Percentiles rank a stretch among this genome's conserved stretches.
phyloP scores from a whole-genome alignment of 1,140 invertebrate species.

The Drosophila repleta region DNA sequence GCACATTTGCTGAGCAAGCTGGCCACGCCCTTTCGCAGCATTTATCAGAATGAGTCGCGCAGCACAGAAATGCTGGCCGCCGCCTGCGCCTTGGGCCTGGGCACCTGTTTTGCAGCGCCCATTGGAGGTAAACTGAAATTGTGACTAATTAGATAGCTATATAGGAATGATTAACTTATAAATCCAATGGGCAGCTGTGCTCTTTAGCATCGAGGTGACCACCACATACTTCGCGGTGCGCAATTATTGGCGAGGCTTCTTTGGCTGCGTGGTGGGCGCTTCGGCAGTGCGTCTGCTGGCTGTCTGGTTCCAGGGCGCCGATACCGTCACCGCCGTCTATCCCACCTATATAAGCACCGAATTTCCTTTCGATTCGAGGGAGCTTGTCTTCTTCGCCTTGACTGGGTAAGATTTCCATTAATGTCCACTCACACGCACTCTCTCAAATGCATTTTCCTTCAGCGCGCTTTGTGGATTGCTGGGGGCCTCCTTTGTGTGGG shows the following conservation, averaged over 20 bases:
- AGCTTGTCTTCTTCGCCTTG: constrained; percentile 96
- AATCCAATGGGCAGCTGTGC: constrained; percentile 87
- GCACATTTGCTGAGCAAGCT: constrained; percentile 96
- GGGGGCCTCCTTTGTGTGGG: constrained; percentile 96
- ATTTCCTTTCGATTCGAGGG: constrained; percentile 98
- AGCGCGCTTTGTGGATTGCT: constrained; percentile 90
- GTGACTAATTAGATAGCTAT: no score
- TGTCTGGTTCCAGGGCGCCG: constrained; percentile 97
- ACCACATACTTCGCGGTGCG: constrained; percentile 99
- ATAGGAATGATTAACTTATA: background rate
- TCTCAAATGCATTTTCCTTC: constrained; percentile 73
- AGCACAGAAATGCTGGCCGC: constrained; percentile 98
- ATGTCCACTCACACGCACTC: no score
- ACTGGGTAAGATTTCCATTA: constrained; percentile 90
- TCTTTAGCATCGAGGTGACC: constrained; percentile 99
- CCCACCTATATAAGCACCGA: constrained; percentile 97
- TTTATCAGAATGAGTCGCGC: constrained; percentile 97
- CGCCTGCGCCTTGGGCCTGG: constrained; percentile 97
- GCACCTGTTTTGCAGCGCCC: constrained; percentile 97
- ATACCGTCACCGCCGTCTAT: constrained; percentile 97
- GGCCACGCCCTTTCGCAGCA: constrained; percentile 96
- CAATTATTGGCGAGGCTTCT: constrained; percentile 99
- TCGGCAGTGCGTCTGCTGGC: constrained; percentile 96
- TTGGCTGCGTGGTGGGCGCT: constrained; percentile 97
- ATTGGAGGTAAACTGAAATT: constrained; percentile 89